phyloP scores from a whole-genome alignment of 2,888 invertebrate genomes.

The Falcaria lacertinaria region DNA sequence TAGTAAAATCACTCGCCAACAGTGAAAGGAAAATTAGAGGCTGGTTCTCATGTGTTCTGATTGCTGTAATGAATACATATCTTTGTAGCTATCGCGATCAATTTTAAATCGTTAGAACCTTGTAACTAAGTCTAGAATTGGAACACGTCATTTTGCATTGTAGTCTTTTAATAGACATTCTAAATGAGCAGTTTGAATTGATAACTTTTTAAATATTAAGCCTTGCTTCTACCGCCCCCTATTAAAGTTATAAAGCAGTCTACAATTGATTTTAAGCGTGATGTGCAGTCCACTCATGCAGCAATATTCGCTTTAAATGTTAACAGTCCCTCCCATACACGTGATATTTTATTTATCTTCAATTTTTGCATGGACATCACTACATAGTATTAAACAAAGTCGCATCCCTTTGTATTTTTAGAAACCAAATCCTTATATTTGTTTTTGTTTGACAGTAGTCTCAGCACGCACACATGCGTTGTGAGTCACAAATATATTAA shows the following conservation, averaged over 20 bases:
- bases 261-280: background rate
- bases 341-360: too few species aligned
- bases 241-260: background rate
- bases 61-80: slow-evolving; percentile 32
- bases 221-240: background rate
- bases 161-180: slow-evolving; percentile 10
- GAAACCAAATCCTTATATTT: too few species aligned
- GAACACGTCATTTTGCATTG: background rate
- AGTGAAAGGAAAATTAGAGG: slow-evolving; percentile 68
- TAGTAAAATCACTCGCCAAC: slow-evolving; percentile 49
- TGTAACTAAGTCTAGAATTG: slow-evolving; percentile 6
- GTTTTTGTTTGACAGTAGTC: too few species aligned
- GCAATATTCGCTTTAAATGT: too few species aligned
- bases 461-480: too few species aligned
- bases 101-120: slow-evolving; percentile 1
- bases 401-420: too few species aligned
- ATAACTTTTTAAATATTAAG: slow-evolving; percentile 2
- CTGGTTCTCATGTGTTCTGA: slow-evolving; percentile 44
- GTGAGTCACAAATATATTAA: too few species aligned
- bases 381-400: too few species aligned
- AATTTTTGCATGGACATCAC: too few species aligned
- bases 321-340: too few species aligned
- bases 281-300: too few species aligned
- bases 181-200: slow-evolving; percentile 12
- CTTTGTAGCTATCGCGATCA: background rate